These are phyloP conservation scores for Alectoris magna DNA, from an alignment of 2,797 vertebrate species.

Conservation along the genomic window DNA sequence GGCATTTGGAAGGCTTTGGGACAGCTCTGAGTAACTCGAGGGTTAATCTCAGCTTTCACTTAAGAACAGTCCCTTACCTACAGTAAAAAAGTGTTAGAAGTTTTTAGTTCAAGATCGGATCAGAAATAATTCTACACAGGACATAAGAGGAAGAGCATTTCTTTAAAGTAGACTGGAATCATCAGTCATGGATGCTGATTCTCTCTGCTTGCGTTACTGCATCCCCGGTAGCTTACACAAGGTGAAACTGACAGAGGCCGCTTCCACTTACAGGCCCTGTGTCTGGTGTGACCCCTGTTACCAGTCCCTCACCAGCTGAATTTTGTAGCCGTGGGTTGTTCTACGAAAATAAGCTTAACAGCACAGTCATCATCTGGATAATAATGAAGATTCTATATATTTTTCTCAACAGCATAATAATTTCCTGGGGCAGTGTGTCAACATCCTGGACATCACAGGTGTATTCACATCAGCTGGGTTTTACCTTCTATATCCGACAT, in stretches of 20 bases:
- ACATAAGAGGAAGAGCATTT: neutral
- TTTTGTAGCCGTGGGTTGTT: neutral
- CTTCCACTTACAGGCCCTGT: neutral
- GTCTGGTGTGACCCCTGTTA: neutral
- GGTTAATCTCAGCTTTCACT: neutral
- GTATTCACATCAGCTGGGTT: neutral
- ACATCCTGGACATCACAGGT: neutral
- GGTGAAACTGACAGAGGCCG: neutral
- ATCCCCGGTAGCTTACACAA: neutral
- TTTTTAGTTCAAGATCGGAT: neutral
- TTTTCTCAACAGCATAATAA: neutral
- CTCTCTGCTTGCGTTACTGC: neutral
- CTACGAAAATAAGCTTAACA: neutral
- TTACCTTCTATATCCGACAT: neutral
- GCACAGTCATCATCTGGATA: fast-evolving
- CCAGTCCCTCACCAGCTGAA: neutral
- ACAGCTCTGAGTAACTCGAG: neutral
- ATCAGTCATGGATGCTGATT: neutral
- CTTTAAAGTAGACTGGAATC: neutral
- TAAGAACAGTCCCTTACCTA: neutral
- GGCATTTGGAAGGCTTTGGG: too few species aligned
- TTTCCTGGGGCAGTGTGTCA: neutral
- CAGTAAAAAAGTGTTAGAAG: neutral
- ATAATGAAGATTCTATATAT: neutral
- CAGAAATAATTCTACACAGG: neutral